These are phyloP conservation scores for Myiozetetes cayanensis DNA, from an alignment of 2,113 vertebrate species.

Conservation along the genomic window DNA sequence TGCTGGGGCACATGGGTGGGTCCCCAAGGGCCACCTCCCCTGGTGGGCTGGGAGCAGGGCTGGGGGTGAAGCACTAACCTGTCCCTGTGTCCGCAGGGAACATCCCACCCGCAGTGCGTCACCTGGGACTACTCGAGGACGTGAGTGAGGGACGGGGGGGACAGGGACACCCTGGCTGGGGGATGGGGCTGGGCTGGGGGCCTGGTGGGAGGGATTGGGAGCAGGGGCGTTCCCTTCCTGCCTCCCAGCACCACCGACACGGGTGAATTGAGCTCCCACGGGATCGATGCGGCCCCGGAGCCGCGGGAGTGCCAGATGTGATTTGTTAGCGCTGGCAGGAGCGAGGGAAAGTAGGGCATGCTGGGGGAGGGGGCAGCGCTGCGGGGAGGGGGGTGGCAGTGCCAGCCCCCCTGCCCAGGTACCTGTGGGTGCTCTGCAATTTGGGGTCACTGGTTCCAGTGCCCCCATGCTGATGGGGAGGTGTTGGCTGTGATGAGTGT, in stretches of 20 bases:
- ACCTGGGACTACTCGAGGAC: slow-evolving; percentile 93
- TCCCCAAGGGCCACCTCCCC: accelerated
- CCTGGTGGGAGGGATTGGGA: background rate
- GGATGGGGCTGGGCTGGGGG: accelerated
- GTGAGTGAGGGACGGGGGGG: slow-evolving; percentile 74
- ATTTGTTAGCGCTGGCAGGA: background rate
- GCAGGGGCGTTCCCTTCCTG: accelerated
- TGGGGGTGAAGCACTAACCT: background rate
- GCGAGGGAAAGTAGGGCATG: background rate
- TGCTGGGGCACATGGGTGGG: accelerated
- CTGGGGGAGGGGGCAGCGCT: background rate
- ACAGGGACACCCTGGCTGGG: background rate
- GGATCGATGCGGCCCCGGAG: background rate
- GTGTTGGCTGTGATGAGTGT: accelerated
- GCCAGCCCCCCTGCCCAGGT: background rate
- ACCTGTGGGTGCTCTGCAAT: accelerated
- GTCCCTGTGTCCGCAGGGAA: slow-evolving; percentile 79
- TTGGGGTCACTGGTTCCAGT: background rate
- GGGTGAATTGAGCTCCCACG: background rate
- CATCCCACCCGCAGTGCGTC: slow-evolving; percentile 91
- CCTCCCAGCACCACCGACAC: background rate
- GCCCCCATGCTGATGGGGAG: accelerated
- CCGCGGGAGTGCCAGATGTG: background rate
- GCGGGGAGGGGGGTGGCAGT: background rate
- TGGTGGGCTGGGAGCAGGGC: accelerated